phyloP scores from a whole-genome alignment of 2,888 invertebrate genomes.

The Paralinhomoeus sp. region DNA sequence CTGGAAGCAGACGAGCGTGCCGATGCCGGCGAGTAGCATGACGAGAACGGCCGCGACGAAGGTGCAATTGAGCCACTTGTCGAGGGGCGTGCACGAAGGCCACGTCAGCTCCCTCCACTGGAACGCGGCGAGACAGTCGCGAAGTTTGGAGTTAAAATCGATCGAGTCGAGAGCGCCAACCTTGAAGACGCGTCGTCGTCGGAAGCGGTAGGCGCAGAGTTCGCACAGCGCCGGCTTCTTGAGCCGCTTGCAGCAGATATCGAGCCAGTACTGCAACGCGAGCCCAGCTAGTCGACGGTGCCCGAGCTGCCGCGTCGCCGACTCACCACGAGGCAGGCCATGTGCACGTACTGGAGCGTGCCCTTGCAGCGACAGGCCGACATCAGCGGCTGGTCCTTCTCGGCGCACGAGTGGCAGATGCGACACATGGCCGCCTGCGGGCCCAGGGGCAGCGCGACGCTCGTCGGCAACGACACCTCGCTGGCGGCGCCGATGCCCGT shows the following conservation, averaged over 20 bases:
- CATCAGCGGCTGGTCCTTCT: conserved; percentile 1
- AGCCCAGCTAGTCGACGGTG: too few relatives aligned
- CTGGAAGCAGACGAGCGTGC: conserved; percentile 33
- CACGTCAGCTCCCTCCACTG: conserved; percentile 32
- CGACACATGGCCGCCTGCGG: conserved; percentile 3
- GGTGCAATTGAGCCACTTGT: conserved; percentile 32
- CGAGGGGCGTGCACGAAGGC: conserved; percentile 30
- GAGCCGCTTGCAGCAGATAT: conserved; percentile 30
- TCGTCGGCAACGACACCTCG: too few relatives aligned
- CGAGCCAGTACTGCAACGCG: conserved; percentile 32
- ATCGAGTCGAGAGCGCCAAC: conserved; percentile 15
- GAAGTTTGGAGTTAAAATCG: not conserved
- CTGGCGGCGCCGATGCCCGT: too few relatives aligned
- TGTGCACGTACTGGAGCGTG: conserved; percentile 3
- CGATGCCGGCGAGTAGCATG: conserved; percentile 33
- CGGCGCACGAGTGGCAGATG: conserved; percentile 2
- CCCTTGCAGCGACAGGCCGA: conserved; percentile 4
- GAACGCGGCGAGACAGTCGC: conserved; percentile 8
- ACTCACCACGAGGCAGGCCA: conserved; percentile 2
- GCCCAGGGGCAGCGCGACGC: not conserved
- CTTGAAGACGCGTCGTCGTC: conserved; percentile 33
- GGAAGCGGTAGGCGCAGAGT: conserved; percentile 34
- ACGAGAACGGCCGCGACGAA: conserved; percentile 31
- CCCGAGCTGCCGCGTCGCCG: too few relatives aligned
- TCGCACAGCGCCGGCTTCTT: conserved; percentile 33